These are phyloP conservation scores for Microplitis mediator DNA, from an alignment of 1,140 invertebrate species.

Conservation along the genomic window DNA sequence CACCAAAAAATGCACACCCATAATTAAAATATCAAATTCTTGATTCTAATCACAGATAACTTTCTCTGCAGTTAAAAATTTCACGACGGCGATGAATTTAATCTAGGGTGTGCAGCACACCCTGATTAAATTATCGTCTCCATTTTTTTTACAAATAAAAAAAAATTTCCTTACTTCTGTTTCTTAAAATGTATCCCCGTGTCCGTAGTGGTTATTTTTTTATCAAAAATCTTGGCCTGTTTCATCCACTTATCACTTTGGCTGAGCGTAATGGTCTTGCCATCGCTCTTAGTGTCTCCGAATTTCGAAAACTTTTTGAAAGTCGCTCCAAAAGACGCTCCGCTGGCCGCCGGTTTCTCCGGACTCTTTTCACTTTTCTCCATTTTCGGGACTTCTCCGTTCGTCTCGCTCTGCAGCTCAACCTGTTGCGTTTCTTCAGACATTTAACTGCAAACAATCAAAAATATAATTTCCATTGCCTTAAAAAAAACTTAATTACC, in stretches of 20 bases:
- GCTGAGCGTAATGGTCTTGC: conserved; percentile 83
- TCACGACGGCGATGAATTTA: too few relatives aligned
- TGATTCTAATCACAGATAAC: too few relatives aligned
- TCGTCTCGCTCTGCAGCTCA: neutral
- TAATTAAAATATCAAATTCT: too few relatives aligned
- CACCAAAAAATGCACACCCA: too few relatives aligned
- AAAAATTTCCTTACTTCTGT: conserved; percentile 70
- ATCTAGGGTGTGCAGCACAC: too few relatives aligned
- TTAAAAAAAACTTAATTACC: neutral
- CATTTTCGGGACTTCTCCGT: conserved; percentile 37
- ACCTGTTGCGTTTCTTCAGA: neutral
- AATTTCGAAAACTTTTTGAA: conserved; percentile 83
- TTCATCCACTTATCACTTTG: conserved; percentile 96
- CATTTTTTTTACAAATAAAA: neutral
- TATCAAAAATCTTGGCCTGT: conserved; percentile 91
- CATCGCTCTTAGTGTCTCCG: conserved; percentile 85
- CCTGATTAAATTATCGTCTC: too few relatives aligned
- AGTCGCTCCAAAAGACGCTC: conserved; percentile 42
- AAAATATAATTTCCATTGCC: neutral
- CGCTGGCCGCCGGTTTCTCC: conserved; percentile 36
- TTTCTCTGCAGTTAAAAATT: too few relatives aligned
- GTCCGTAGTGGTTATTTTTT: conserved; percentile 87
- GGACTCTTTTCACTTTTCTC: conserved; percentile 48
- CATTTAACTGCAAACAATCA: conserved; percentile 1
- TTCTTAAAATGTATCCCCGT: conserved; percentile 90